Conservation (phyloP, 2,797 vertebrate species). For the Xenops minutus region DNA sequence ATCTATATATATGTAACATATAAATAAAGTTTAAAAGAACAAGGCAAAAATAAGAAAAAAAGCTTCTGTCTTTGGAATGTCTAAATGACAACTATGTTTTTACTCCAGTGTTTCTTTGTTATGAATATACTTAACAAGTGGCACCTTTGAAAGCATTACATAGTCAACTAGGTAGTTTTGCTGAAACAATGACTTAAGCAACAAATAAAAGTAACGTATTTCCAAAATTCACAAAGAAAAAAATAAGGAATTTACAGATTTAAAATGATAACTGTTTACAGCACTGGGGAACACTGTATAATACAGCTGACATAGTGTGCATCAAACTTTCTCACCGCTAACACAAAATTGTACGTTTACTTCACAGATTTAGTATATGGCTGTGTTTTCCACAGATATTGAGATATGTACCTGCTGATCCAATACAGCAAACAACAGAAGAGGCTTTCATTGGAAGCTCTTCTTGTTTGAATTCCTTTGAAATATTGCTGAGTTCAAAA, state of each 20-base stretch:
- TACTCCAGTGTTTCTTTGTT: slow-evolving; percentile 65
- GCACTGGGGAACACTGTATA: background rate
- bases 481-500: background rate
- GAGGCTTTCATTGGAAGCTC: background rate
- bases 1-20: slow-evolving; percentile 72
- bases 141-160: slow-evolving; percentile 57
- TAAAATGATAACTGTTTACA: background rate
- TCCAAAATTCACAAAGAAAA: slow-evolving; percentile 4
- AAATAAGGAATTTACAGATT: background rate
- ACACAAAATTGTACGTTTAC: background rate
- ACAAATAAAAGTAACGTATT: background rate
- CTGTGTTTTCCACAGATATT: slow-evolving; percentile 61
- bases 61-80: slow-evolving; percentile 77
- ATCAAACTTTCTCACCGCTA: background rate
- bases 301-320: background rate
- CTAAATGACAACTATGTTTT: slow-evolving; percentile 34
- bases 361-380: slow-evolving; percentile 2
- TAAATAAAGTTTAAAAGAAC: slow-evolving; percentile 71
- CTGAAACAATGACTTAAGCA: slow-evolving; percentile 48
- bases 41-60: slow-evolving; percentile 50
- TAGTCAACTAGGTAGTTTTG: slow-evolving; percentile 56
- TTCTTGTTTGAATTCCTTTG: background rate
- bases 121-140: slow-evolving; percentile 47
- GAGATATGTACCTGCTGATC: background rate
- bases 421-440: background rate